Base-by-base conservation (phyloP, 2,888 invertebrate species). In the Aquatica leii region DNA sequence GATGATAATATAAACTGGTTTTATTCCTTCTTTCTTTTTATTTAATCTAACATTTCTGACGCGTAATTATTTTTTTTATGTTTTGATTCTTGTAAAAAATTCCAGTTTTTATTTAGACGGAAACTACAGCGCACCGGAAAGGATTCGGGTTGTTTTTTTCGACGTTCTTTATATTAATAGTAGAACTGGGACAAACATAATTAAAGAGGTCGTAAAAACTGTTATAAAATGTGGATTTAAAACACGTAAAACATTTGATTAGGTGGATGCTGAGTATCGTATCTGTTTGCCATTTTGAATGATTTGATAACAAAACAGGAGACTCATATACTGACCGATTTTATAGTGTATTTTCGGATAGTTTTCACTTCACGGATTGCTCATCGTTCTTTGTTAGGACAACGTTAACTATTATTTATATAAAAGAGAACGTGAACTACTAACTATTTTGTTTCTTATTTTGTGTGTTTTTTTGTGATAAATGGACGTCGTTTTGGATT, bases 281-380 rank as follows among this genome's bases (percentile, higher is more conserved):
- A 60, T 54, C 60, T 54, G 48, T 60, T 60, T 60, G 60, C 54
- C 60, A 60, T 54, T 54, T 48, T 41, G 53, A 54, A 41, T 60
- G 49, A 60, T 60, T 60, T 54, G 60, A 60, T 60, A 60, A 54
- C 60, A 55, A 60, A 60, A 60, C 49, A 40, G 31, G 46, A 12
- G 43, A 40, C 49, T 54, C 50, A 49, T 55, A 55, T 40, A 54
- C 48, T 24, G 51, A 55, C 14, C 43, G 52, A 55, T 40, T 54
- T 60, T 60, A 60, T 54, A 48, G 54, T 48, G 34, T 52, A 17
- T 59, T 59, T 59, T 34, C 4, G 6, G 15, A 12, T 15, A 21
- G 41, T 43, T 59, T 52, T 52, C n/a, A 14, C 52, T 35, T n/a
- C 46, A 52, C 52, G 35, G 11, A 11, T 12, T 1, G 5, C 15